Evolutionary conservation across 2,888 invertebrate genomes (phyloP).

Genomic region (Heliconius ethilla): DNA sequence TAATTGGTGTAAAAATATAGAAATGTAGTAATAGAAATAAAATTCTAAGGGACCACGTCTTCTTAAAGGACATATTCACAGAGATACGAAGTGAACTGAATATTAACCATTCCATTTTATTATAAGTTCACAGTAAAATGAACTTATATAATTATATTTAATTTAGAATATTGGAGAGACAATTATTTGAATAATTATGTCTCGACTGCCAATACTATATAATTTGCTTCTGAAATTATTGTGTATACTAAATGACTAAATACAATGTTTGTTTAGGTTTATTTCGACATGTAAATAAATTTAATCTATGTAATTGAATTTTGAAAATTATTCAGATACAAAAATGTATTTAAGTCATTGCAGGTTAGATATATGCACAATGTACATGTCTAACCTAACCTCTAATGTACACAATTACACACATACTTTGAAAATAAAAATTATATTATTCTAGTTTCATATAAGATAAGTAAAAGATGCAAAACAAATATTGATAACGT

Average conservation of each 20-base stretch:
- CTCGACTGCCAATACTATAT: background rate
- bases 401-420: too few relatives aligned
- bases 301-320: background rate
- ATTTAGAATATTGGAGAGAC: background rate
- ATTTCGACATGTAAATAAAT: background rate
- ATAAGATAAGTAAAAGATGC: too few relatives aligned
- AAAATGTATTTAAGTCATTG: too few relatives aligned
- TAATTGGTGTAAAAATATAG: background rate
- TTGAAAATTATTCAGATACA: background rate
- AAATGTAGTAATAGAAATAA: background rate
- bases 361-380: too few relatives aligned
- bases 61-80: background rate
- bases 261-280: background rate
- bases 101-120: background rate
- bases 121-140: background rate
- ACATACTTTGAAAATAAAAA: too few relatives aligned
- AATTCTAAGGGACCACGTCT: background rate
- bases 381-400: too few relatives aligned
- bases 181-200: too few relatives aligned
- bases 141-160: background rate
- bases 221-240: background rate
- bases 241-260: background rate
- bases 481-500: too few relatives aligned
- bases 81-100: background rate
- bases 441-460: too few relatives aligned